Conservation (phyloP, 1,140 invertebrate genomes). For the Euwallacea similis region DNA sequence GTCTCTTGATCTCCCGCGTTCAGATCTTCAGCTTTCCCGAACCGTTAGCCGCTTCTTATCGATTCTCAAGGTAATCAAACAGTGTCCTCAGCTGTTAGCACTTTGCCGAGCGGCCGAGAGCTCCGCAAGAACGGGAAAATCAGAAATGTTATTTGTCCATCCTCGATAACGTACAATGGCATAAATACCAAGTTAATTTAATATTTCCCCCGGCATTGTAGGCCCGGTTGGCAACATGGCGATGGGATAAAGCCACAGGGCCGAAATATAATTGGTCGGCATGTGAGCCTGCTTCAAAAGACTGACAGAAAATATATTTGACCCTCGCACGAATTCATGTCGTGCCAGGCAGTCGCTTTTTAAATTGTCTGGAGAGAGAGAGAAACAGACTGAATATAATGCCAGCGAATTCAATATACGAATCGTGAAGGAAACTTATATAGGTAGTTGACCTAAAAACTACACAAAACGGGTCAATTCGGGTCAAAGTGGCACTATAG, state of each 20-base stretch:
- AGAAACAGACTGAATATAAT: constrained; percentile 2
- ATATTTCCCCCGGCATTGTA: constrained; percentile 36
- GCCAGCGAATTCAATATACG: not conserved
- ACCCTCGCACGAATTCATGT: constrained; percentile 38
- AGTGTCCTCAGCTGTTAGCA: too few relatives aligned
- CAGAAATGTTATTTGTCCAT: not conserved
- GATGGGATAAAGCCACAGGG: constrained; percentile 44
- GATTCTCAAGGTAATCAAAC: too few relatives aligned
- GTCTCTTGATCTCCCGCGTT: too few relatives aligned
- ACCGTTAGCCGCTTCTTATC: too few relatives aligned
- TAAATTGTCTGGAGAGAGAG: constrained; percentile 16
- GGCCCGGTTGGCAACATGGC: constrained; percentile 24
- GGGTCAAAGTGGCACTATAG: too few relatives aligned
- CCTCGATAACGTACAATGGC: not conserved
- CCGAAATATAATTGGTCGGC: constrained; percentile 48
- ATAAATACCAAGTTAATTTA: constrained; percentile 43
- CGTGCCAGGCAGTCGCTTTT: constrained; percentile 18
- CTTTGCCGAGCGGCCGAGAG: too few relatives aligned
- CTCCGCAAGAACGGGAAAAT: too few relatives aligned
- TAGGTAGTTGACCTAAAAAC: too few relatives aligned
- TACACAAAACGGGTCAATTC: not conserved
- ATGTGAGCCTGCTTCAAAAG: constrained; percentile 45
- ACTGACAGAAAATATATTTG: constrained; percentile 43
- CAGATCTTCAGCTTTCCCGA: too few relatives aligned
- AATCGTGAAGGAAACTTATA: too few relatives aligned